Evolutionary conservation across 2,113 vertebrate species (phyloP).

Genomic region (Rattus norvegicus): GRCr8 NC_086020.1:10756001-10756500

Average conservation of each 20-base stretch:
- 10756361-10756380: neutral
- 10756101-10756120: neutral
- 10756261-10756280: neutral
- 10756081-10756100: neutral
- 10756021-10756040: neutral
- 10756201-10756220: neutral
- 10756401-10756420: neutral
- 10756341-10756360: fast-evolving
- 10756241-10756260: neutral
- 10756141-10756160: neutral
- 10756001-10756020: neutral
- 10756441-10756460: neutral
- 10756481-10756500: neutral
- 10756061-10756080: neutral
- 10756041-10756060: neutral
- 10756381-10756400: neutral
- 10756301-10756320: neutral
- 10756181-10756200: neutral
- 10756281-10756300: neutral
- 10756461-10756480: neutral
- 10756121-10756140: neutral
- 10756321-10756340: neutral
- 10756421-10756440: neutral
- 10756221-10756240: neutral
- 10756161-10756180: neutral